A percentile compares a stretch with the other conserved stretches of the same genome.
phyloP scores from a whole-genome alignment of 2,113 vertebrate genomes.

The Pagrus major region DNA sequence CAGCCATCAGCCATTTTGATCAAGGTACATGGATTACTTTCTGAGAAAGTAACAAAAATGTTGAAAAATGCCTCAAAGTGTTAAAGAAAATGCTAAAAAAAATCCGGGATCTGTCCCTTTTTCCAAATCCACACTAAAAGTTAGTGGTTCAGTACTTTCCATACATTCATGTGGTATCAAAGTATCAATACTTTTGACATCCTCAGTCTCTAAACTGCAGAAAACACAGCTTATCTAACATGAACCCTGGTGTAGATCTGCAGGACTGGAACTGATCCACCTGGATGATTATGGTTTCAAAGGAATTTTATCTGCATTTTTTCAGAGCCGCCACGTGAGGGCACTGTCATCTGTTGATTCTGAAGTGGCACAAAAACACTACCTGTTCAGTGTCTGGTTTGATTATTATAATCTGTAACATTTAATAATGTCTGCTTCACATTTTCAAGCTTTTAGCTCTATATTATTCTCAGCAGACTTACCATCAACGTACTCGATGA shows the following conservation, averaged over 20 bases:
- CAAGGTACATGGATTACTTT: too few species aligned
- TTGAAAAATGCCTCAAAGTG: too few species aligned
- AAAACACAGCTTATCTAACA: conserved; percentile 4
- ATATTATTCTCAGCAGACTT: conserved; percentile 20
- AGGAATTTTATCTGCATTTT: conserved; percentile 45
- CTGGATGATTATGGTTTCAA: conserved; percentile 11
- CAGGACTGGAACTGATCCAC: conserved; percentile 2
- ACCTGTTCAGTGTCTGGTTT: conserved; percentile 13
- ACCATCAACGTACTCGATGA: conserved; percentile 4
- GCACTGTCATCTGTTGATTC: conserved; percentile 65
- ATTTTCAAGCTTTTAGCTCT: background rate
- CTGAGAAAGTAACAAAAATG: too few species aligned
- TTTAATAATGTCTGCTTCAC: conserved; percentile 10
- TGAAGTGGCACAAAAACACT: conserved; percentile 19
- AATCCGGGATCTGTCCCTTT: too few species aligned
- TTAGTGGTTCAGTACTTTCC: too few species aligned
- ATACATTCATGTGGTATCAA: too few species aligned
- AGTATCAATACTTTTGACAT: too few species aligned
- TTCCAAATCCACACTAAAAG: too few species aligned
- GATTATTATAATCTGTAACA: background rate
- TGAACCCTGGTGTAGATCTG: background rate
- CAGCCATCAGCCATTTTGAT: too few species aligned
- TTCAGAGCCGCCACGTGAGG: conserved; percentile 70
- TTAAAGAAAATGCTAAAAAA: too few species aligned
- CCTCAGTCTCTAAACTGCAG: background rate